Evolutionary conservation across 2,113 vertebrate species (phyloP).

Genomic region (Sebastes schlegelii): DNA sequence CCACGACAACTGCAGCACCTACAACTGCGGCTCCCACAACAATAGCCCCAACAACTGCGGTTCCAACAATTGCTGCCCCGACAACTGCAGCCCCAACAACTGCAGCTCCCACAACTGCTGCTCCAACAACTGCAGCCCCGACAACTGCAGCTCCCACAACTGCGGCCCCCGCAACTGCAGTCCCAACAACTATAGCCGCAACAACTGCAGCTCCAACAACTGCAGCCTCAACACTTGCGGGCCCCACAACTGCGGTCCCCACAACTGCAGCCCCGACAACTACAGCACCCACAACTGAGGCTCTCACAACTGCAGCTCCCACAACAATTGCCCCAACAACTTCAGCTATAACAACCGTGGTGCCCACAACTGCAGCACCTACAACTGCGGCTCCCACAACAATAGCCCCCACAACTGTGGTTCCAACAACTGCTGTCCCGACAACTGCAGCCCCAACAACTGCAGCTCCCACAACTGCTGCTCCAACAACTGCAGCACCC

Average conservation of each 20-base stretch:
- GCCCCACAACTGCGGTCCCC: neutral
- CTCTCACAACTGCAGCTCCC: neutral
- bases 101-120: neutral
- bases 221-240: neutral
- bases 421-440: neutral
- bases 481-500: neutral
- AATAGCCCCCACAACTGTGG: too few relatives aligned
- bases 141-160: too few relatives aligned
- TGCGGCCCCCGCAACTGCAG: neutral
- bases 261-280: neutral
- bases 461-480: neutral
- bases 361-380: neutral
- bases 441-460: neutral
- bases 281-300: neutral
- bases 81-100: neutral
- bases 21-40: too few relatives aligned
- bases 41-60: neutral
- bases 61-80: neutral
- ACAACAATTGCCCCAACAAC: neutral
- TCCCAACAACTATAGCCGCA: accelerated
- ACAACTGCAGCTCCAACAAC: neutral
- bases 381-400: neutral
- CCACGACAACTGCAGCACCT: too few relatives aligned
- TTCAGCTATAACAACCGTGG: accelerated
- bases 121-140: too few relatives aligned